These are phyloP conservation scores for Cremastobaeus sp. DNA, from an alignment of 2,888 invertebrate species.

Conservation along the genomic window DNA sequence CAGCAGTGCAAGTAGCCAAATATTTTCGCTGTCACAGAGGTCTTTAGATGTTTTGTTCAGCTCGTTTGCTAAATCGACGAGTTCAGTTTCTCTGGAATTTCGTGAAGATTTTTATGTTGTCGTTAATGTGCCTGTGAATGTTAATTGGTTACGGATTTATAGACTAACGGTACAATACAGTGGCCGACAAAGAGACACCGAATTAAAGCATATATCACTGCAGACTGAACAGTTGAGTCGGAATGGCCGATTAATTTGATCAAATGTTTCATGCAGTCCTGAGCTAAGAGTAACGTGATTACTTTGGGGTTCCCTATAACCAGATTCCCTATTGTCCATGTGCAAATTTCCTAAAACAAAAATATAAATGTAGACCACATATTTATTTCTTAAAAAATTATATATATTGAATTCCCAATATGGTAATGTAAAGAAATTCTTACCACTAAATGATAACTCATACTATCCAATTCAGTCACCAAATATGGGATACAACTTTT, in stretches of 20 bases:
- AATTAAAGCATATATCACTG: slow-evolving; percentile 70
- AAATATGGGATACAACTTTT: slow-evolving; percentile 80
- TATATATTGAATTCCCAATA: neutral
- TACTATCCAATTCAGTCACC: slow-evolving; percentile 74
- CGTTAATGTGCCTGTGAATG: too few species aligned
- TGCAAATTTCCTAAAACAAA: slow-evolving; percentile 70
- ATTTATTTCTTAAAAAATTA: neutral
- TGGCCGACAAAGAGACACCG: slow-evolving; percentile 68
- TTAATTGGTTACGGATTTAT: neutral
- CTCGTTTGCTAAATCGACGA: slow-evolving; percentile 63
- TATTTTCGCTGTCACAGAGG: slow-evolving; percentile 61
- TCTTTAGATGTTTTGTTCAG: slow-evolving; percentile 51
- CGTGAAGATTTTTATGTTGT: too few species aligned
- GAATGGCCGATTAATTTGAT: slow-evolving; percentile 65
- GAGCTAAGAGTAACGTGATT: slow-evolving; percentile 71
- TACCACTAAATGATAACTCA: slow-evolving; percentile 72
- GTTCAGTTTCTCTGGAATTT: slow-evolving; percentile 69
- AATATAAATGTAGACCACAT: neutral
- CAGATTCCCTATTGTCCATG: slow-evolving; percentile 77
- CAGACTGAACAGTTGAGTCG: slow-evolving; percentile 64
- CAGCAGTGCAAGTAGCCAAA: slow-evolving; percentile 72
- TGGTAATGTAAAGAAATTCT: slow-evolving; percentile 19
- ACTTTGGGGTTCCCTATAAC: slow-evolving; percentile 67
- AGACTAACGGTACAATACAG: slow-evolving; percentile 68
- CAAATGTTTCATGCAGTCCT: slow-evolving; percentile 70